Percentiles rank a stretch among this genome's conserved stretches.
Evolutionary conservation across 2,888 invertebrate genomes (phyloP).

Genomic region (Helicoverpa assulta): DNA sequence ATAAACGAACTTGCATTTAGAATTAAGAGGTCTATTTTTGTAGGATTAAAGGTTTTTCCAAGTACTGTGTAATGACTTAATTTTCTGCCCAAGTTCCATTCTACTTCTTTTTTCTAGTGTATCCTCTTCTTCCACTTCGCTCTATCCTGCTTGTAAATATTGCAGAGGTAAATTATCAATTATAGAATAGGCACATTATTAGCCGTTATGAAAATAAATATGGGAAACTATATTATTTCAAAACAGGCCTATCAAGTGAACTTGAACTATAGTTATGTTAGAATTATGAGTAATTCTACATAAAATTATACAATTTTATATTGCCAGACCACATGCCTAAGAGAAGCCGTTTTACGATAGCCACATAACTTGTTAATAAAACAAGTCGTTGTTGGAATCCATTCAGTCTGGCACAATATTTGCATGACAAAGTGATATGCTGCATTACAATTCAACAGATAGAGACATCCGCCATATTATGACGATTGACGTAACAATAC

Average conservation of each 20-base stretch:
- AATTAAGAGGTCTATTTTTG: neutral
- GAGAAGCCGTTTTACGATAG: slow-evolving; percentile 1
- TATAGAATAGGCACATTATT: too few species aligned
- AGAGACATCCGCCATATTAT: slow-evolving; percentile 43
- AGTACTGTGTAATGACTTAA: neutral
- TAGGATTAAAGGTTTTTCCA: neutral
- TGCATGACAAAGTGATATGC: slow-evolving; percentile 33
- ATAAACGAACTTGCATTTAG: slow-evolving; percentile 1
- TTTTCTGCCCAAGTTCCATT: too few species aligned
- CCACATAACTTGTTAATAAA: slow-evolving; percentile 7
- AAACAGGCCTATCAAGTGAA: too few species aligned
- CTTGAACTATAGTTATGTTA: too few species aligned
- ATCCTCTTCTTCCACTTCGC: too few species aligned
- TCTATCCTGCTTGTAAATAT: too few species aligned
- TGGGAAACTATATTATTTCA: too few species aligned
- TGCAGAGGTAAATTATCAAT: neutral
- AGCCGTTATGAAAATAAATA: too few species aligned
- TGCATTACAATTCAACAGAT: slow-evolving; percentile 41
- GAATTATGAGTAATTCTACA: too few species aligned
- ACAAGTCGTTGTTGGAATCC: slow-evolving; percentile 21
- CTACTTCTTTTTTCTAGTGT: too few species aligned
- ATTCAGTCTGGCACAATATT: slow-evolving; percentile 23
- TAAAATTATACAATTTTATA: too few species aligned
- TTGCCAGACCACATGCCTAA: neutral
- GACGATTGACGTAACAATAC: slow-evolving; percentile 2